Percentiles rank a stretch among this genome's conserved stretches.
Conservation (phyloP, 2,797 vertebrate genomes). For the Enteromius afrohamiltoni region DNA sequence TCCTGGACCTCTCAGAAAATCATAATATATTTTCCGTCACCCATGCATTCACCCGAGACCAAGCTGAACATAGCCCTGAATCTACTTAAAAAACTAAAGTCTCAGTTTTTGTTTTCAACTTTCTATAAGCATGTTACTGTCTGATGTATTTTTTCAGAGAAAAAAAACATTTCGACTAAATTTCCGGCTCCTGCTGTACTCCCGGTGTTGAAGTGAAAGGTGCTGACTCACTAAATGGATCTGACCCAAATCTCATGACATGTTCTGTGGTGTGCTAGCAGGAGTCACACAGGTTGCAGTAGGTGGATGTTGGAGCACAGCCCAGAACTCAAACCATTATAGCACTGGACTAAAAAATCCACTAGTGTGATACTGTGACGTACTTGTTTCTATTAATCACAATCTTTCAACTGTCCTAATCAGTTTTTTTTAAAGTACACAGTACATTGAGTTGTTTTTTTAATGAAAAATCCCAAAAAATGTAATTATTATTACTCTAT, state of each 20-base stretch:
- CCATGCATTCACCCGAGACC: background rate
- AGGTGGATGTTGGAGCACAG: constrained; percentile 28
- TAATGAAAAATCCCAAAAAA: background rate
- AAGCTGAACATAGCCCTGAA: background rate
- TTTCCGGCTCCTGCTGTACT: background rate
- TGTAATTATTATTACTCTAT: background rate
- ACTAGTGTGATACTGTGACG: background rate
- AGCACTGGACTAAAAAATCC: background rate
- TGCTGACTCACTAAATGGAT: constrained; percentile 37
- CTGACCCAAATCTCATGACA: constrained; percentile 33
- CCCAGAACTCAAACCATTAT: constrained; percentile 6
- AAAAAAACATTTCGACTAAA: background rate
- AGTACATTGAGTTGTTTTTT: background rate
- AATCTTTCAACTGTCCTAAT: background rate
- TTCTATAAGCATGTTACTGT: background rate
- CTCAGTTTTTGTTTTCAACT: background rate
- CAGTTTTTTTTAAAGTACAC: background rate
- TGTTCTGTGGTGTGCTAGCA: constrained; percentile 14
- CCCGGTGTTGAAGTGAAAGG: constrained; percentile 16
- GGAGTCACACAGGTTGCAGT: constrained; percentile 26
- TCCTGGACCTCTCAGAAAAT: background rate
- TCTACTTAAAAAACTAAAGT: background rate
- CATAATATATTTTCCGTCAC: background rate
- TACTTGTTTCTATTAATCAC: constrained; percentile 6
- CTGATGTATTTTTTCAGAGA: background rate